Evolutionary conservation across 2,113 vertebrate species (phyloP).

Genomic region (Casuarius casuarius): DNA sequence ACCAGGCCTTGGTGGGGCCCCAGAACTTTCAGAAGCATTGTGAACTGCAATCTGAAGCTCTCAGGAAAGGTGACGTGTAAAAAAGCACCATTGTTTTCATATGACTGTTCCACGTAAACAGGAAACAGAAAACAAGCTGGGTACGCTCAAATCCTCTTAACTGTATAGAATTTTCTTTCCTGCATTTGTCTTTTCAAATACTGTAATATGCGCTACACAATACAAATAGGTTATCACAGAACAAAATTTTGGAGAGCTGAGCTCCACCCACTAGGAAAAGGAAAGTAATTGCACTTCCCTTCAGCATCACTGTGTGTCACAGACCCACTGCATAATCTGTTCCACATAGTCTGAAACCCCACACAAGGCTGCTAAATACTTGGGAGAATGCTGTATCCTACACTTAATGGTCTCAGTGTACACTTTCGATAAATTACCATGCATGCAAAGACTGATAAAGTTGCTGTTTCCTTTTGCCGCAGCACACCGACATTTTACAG

Average conservation of each 20-base stretch:
- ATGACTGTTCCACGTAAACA: not conserved
- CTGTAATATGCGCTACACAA: not conserved
- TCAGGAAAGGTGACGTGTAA: not conserved
- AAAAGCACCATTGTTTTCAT: slow-evolving; percentile 22
- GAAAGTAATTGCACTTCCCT: not conserved
- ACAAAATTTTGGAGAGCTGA: not conserved
- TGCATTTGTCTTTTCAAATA: slow-evolving; percentile 30
- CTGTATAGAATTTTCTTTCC: slow-evolving; percentile 27
- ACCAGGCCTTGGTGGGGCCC: not conserved
- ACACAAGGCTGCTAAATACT: not conserved
- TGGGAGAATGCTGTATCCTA: not conserved
- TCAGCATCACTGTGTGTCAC: not conserved
- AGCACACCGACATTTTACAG: not conserved
- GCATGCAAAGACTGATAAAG: not conserved
- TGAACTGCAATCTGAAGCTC: not conserved
- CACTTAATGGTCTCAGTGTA: not conserved
- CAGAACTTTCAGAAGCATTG: not conserved
- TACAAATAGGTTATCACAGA: not conserved
- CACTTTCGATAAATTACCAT: not conserved
- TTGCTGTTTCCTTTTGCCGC: not conserved
- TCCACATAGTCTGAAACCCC: not conserved
- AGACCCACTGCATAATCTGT: not conserved
- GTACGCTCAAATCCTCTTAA: not conserved
- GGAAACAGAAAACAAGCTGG: slow-evolving; percentile 10
- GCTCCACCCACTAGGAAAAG: not conserved